Base-by-base conservation (phyloP, 2,113 vertebrate species). In the Gymnarchus niloticus region DNA sequence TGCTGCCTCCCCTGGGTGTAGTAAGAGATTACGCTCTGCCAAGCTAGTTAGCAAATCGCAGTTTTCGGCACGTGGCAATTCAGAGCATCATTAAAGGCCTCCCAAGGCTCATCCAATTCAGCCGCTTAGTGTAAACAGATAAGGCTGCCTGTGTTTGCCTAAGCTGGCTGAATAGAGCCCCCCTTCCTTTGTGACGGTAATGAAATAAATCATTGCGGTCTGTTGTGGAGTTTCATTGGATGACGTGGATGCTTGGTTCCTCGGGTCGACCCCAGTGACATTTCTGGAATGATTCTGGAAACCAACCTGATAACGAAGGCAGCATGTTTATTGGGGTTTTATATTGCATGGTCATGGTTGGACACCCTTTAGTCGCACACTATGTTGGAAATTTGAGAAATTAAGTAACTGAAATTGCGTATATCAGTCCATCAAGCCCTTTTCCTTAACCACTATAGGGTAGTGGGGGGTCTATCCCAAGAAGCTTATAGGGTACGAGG, bases 101-200 rank as follows among this genome's bases (percentile, higher is more conserved):
- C 76, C 76, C 44, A 78, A 78, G 76, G 21, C 76, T 78, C 44
- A 37, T 6, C 73, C 73, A 37, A 77, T 77, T 77, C 73, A 48
- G 21, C 44, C 44, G 37, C 23, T 21, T 41, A 46, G 76, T 41
- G n/a, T 37, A 48, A 48, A 48, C 37, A 48, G 76, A 78, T 78
- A 78, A 78, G 44, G 19, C 44, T 25, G 76, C 41, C 76, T 78
- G 33, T 78, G 76, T 78, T 7, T 48, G 44, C 23, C 44, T 78
- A 78, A 48, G 76, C 76, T 48, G 44, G 76, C 44, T 78, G 41
- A 10, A n/a, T 19, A 1, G 3, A 46, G 23, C 21, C 10, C 8
- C 23, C 44, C 44, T 1, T 21, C 2, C 6, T 8, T 19, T 78
- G 44, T 78, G 46, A 78, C 19, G 44, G 1, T 48, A 78, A 78